Evolutionary conservation across 2,888 invertebrate species (phyloP).

Genomic region (Cremastinae sp.): DNA sequence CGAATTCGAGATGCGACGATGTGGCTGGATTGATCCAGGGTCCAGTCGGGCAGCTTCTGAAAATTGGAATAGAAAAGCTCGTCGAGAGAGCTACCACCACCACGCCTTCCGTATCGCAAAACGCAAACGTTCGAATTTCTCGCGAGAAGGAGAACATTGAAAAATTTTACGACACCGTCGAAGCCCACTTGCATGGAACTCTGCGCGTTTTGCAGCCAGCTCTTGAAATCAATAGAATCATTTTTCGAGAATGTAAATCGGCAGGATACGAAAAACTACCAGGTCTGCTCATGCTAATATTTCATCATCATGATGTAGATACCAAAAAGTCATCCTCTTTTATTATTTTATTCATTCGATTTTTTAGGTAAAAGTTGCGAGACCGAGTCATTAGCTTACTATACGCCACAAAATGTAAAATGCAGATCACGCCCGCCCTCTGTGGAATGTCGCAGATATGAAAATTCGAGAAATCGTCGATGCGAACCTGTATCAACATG

Average conservation of each 20-base stretch:
- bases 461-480: neutral
- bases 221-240: slow-evolving; percentile 58
- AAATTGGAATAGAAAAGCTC: slow-evolving; percentile 60
- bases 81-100: slow-evolving; percentile 59
- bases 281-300: slow-evolving; percentile 17
- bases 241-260: slow-evolving; percentile 55
- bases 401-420: slow-evolving; percentile 47
- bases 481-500: no score
- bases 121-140: slow-evolving; percentile 2
- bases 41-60: slow-evolving; percentile 63
- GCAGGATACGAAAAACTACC: slow-evolving; percentile 49
- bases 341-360: neutral
- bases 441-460: neutral
- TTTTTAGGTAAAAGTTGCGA: slow-evolving; percentile 18
- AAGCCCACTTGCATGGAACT: slow-evolving; percentile 59
- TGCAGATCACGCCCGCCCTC: slow-evolving; percentile 21
- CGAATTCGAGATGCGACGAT: slow-evolving; percentile 50
- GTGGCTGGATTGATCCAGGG: slow-evolving; percentile 56
- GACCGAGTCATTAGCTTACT: slow-evolving; percentile 41
- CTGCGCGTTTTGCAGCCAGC: slow-evolving; percentile 61
- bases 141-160: slow-evolving; percentile 36
- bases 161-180: slow-evolving; percentile 61
- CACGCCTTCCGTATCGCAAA: slow-evolving; percentile 38
- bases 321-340: neutral
- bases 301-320: neutral